A percentile compares a stretch with the other conserved stretches of the same genome.
phyloP scores from a whole-genome alignment of 2,797 vertebrate genomes.

The Pogonophryne albipinna region DNA sequence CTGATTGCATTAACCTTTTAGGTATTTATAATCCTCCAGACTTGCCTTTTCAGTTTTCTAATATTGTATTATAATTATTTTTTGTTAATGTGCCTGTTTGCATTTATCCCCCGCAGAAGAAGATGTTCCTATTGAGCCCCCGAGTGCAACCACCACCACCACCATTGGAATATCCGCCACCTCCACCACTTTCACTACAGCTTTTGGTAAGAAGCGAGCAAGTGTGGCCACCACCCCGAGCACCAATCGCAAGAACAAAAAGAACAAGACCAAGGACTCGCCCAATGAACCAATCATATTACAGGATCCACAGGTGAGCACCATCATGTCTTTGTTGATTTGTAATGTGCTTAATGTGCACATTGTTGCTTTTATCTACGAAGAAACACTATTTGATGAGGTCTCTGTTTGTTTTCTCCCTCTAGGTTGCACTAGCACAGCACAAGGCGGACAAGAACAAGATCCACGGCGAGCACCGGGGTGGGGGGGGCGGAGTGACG shows the following conservation, averaged over 20 bases:
- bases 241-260: constrained; percentile 97
- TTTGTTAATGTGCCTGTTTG: background rate
- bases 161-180: constrained; percentile 99
- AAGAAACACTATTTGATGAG: background rate
- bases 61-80: background rate
- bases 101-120: constrained; percentile 82
- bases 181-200: constrained; percentile 95
- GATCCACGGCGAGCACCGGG: constrained; percentile 95
- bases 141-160: constrained; percentile 98
- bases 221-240: constrained; percentile 95
- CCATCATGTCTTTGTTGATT: background rate
- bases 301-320: constrained; percentile 90
- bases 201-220: constrained; percentile 96
- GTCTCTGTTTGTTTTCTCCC: background rate
- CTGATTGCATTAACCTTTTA: too few species aligned
- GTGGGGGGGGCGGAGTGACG: constrained; percentile 85
- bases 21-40: background rate
- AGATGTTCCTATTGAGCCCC: constrained; percentile 97
- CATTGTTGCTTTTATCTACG: background rate
- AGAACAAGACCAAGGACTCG: constrained; percentile 98
- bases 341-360: background rate
- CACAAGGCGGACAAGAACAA: constrained; percentile 99
- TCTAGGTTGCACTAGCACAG: constrained; percentile 92
- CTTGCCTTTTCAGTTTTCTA: background rate
- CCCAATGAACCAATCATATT: constrained; percentile 94